These are phyloP conservation scores for Helleia helle DNA, from an alignment of 2,888 invertebrate species.

Conservation along the genomic window DNA sequence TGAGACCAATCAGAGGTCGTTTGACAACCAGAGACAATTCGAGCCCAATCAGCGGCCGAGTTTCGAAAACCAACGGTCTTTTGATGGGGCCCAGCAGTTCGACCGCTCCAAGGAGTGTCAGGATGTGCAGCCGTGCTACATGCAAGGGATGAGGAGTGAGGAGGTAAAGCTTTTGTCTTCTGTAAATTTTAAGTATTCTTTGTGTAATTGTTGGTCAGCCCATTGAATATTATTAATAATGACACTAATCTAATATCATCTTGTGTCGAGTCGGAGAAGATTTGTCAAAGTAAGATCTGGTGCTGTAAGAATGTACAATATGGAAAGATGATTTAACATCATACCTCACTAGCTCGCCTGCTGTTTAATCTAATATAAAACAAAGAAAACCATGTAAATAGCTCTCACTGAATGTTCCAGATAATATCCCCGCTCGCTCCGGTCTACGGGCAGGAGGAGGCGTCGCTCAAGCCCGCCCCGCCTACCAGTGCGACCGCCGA, in stretches of 20 bases:
- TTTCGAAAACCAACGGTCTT: constrained; percentile 13
- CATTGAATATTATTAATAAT: too few species aligned
- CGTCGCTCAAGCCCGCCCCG: constrained; percentile 25
- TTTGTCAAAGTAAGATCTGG: too few species aligned
- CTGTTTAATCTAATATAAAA: too few species aligned
- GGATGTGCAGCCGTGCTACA: constrained; percentile 25
- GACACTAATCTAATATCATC: too few species aligned
- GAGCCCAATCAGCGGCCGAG: constrained; percentile 7
- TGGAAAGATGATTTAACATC: too few species aligned
- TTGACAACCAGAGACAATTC: constrained; percentile 11
- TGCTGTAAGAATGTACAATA: too few species aligned
- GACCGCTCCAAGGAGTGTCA: constrained; percentile 19
- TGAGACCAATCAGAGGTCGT: constrained; percentile 25
- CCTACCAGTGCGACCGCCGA: constrained; percentile 34
- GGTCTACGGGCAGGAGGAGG: constrained; percentile 30
- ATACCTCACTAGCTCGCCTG: too few species aligned
- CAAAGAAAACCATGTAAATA: too few species aligned
- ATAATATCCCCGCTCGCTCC: constrained; percentile 33
- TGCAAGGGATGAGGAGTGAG: constrained; percentile 34
- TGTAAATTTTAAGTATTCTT: too few species aligned
- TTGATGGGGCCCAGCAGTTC: constrained; percentile 20
- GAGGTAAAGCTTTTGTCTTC: constrained; percentile 38
- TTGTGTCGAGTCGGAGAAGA: too few species aligned
- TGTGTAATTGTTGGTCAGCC: too few species aligned
- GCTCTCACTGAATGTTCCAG: too few species aligned